Base-by-base conservation (phyloP, 2,797 vertebrate species). In the Triplophysa bombifrons region DNA sequence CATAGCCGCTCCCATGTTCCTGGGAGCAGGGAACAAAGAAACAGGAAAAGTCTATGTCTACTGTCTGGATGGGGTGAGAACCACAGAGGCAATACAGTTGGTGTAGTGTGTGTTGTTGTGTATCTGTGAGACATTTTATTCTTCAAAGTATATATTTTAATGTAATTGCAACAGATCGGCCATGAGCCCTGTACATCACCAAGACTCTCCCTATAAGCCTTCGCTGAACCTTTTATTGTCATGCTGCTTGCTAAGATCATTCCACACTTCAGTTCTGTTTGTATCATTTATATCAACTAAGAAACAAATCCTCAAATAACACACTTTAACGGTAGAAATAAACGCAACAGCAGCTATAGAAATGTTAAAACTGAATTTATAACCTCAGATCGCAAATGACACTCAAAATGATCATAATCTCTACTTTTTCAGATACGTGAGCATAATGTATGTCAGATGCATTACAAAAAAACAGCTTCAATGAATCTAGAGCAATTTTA, bases 1-100 rank as follows among this genome's bases (percentile, higher is more conserved):
- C 80, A 95, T 98, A 73, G 96, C 96, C 0, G 97, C 96, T 0
- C 97, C 97, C 38, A 97, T 97, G 96, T 98, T 90, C 86, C 94
- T 99, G 13, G 95, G 95, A 22, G 93, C 89, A 3, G 96, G 95
- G 84, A 96, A 95, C 93, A 96, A 95, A 87, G 97, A 98, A 88
- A 94, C 92, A 0, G 97, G 97, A 0, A 87, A 91, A 74, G 96
- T 99, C 17, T 98, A 98, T 73, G 88, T 98, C 85, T 98, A 97
- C 92, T 91, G 90, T 46, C 83, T 94, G 16, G 93, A 88, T 70
- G 91, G 90, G 87, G 93, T 94, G 85, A 90, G 90, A 51, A 69
- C 22, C 30, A 73, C 12, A 58, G 58, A 51, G 5, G 19, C 41
- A 20, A 11, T 65, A 55, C 70, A 53, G 13, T 20, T 25, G 53